These are phyloP conservation scores for Habrosyne pyritoides DNA, from an alignment of 2,888 invertebrate genomes.

Conservation along the genomic window DNA sequence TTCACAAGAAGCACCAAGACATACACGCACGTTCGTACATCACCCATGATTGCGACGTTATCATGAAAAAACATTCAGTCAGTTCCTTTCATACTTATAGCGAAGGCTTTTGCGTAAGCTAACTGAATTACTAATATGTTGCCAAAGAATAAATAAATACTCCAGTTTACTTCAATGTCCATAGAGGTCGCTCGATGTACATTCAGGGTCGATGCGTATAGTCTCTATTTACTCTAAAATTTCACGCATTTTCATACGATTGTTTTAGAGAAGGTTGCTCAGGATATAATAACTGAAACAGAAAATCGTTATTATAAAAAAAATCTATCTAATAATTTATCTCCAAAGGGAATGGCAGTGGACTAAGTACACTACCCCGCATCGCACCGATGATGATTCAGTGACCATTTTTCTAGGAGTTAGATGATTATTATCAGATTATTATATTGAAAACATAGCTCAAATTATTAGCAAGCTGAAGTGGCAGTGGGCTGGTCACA, in stretches of 20 bases:
- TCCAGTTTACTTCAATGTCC: conserved; percentile 24
- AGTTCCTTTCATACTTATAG: conserved; percentile 69
- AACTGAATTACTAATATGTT: conserved; percentile 58
- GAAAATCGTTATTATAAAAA: too few relatives aligned
- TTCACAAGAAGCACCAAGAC: conserved; percentile 57
- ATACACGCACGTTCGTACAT: conserved; percentile 54
- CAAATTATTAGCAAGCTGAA: too few relatives aligned
- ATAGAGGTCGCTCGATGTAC: neutral
- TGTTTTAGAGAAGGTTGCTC: neutral
- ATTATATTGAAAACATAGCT: too few relatives aligned
- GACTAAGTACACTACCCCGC: too few relatives aligned
- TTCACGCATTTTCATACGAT: neutral
- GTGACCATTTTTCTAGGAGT: too few relatives aligned
- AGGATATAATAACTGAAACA: neutral
- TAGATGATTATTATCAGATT: too few relatives aligned
- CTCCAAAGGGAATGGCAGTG: too few relatives aligned
- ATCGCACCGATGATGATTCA: too few relatives aligned
- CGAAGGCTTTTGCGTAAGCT: conserved; percentile 66
- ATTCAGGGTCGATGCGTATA: neutral
- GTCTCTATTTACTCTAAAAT: neutral
- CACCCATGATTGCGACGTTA: conserved; percentile 65
- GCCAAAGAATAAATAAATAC: conserved; percentile 48
- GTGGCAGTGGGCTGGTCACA: too few relatives aligned
- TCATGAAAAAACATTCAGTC: conserved; percentile 58
- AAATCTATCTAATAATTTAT: too few relatives aligned